Conservation (phyloP, 2,888 invertebrate genomes). For the Pseudeuparius sepicola region DNA sequence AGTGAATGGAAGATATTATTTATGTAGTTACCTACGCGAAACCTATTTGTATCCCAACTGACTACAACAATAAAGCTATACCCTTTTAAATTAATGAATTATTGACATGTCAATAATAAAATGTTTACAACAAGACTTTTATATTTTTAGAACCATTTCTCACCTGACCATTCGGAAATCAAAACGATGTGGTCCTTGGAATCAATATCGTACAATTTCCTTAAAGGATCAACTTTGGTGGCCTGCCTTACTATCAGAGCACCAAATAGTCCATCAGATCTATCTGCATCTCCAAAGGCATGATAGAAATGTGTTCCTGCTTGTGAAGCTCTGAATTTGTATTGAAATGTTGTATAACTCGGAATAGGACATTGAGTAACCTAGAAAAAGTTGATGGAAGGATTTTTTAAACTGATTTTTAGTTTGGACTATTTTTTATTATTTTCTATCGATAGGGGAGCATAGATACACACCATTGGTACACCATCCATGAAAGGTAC, state of each 20-base stretch:
- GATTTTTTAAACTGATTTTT: no score
- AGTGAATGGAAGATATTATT: no score
- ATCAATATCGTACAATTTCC: conserved; percentile 59
- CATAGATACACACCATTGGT: no score
- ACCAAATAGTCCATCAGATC: conserved; percentile 60
- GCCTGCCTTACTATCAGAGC: conserved; percentile 60
- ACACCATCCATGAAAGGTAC: conserved; percentile 69
- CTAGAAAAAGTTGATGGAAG: conserved; percentile 11
- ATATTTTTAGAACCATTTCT: conserved; percentile 1
- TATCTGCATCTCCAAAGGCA: conserved; percentile 58
- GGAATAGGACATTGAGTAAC: conserved; percentile 61
- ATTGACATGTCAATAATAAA: no score
- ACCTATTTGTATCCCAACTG: no score
- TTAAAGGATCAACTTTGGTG: conserved; percentile 48
- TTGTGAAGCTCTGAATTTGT: conserved; percentile 56
- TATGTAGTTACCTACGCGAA: no score
- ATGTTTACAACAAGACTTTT: no score
- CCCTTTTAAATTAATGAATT: no score
- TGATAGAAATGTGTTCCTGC: conserved; percentile 68
- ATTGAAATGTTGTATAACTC: conserved; percentile 58
- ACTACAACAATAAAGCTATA: no score
- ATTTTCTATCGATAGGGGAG: no score
- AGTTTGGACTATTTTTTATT: no score
- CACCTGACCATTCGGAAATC: conserved; percentile 54
- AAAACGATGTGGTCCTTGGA: conserved; percentile 58